Base-by-base conservation (phyloP, 2,888 invertebrate genomes). In the Opisthograptis luteolata region DNA sequence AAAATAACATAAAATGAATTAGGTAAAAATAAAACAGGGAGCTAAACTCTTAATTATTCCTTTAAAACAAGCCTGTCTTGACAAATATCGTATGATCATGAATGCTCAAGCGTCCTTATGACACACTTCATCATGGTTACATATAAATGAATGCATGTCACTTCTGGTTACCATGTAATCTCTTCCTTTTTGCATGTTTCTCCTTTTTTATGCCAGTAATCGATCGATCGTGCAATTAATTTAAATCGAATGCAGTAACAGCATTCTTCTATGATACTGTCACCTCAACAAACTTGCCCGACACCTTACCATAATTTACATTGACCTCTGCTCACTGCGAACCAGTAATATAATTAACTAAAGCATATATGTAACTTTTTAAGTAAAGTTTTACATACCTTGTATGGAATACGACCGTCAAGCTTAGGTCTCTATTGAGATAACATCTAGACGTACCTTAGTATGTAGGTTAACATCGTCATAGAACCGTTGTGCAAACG, bases 191-290 rank as follows among this genome's bases (percentile, higher is more conserved):
- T 2, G 3, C 6, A 24, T 2, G 4, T 17, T 5, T 17, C 2
- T 24, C 13, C 3, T 17, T 14, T n/a, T 14, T 17, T 7, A 13
- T 8, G 9, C n/a, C 9, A 6, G n/a, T 24, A 24, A 27, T 22
- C 20, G 9, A 2, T 13, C n/a, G n/a, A n/a, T n/a, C n/a, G 10
- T 9, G 59, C 60, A 64, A 64, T 66, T 57, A 66, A 60, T 60
- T 62, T 62, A 35, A 65, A 58, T 53, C 61, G 48, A 57, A 55
- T 42, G 45, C 60, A 46, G 32, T 59, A 60, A 60, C 62, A 50
- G 49, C 66, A 73, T 76, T 73, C 67, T 60, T 64, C 41, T 31
- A 43, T 9, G 40, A 51, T 66, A 62, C 46, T 63, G 68, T 75
- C 69, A 73, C 59, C 48, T 40, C 46, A 61, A 60, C 58, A 66